Percentiles rank a stretch among this genome's conserved stretches.
These are phyloP conservation scores for Polypterus senegalus DNA, from an alignment of 2,113 vertebrate species.

Conservation along the genomic window DNA sequence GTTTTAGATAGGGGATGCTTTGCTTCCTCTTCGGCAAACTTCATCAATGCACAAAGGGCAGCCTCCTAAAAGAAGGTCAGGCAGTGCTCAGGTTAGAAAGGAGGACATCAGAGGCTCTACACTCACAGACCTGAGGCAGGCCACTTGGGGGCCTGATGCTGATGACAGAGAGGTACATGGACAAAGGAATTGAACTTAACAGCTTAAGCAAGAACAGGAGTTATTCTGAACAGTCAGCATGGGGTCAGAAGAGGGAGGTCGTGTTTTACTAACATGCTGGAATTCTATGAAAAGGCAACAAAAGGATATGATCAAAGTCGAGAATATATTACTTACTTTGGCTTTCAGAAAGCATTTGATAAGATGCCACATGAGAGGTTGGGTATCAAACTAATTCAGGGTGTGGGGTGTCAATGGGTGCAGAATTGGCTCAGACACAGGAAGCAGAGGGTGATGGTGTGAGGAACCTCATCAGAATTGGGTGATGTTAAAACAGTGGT, in stretches of 20 bases:
- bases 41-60: slow-evolving; percentile 69
- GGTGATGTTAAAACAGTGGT: too few species aligned
- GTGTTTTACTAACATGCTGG: too few species aligned
- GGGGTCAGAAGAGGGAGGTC: neutral
- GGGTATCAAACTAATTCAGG: too few species aligned
- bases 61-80: slow-evolving; percentile 45
- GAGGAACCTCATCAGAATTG: too few species aligned
- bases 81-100: neutral
- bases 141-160: neutral
- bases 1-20: slow-evolving; percentile 54
- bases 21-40: slow-evolving; percentile 68
- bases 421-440: too few species aligned
- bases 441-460: too few species aligned
- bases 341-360: too few species aligned
- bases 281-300: too few species aligned
- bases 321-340: too few species aligned
- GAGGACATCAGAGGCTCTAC: neutral
- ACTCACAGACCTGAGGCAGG: neutral
- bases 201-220: neutral
- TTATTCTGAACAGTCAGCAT: neutral
- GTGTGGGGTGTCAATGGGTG: too few species aligned
- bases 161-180: neutral
- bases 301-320: too few species aligned
- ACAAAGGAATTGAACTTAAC: neutral
- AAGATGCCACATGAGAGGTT: too few species aligned